These are phyloP conservation scores for Triplophysa bombifrons DNA, from an alignment of 2,797 vertebrate genomes.

Conservation along the genomic window DNA sequence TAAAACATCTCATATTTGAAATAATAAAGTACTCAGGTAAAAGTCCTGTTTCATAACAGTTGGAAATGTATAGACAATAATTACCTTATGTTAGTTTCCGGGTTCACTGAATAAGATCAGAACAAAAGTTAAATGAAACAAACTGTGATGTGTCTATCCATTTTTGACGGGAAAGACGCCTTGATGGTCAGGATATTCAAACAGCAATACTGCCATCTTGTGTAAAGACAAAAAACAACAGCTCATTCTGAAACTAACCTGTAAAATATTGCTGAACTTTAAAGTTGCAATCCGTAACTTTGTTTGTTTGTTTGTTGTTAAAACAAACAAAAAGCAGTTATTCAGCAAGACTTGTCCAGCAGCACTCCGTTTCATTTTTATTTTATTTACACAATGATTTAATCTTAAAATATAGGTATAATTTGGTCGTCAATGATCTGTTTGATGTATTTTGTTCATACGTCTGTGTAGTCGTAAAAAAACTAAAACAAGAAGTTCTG, in stretches of 20 bases:
- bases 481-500: too few species aligned
- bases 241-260: not conserved
- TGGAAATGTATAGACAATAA: not conserved
- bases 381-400: too few species aligned
- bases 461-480: too few species aligned
- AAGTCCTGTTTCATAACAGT: not conserved
- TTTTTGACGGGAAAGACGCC: not conserved
- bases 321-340: too few species aligned
- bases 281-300: too few species aligned
- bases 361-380: too few species aligned
- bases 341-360: too few species aligned
- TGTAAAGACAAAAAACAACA: slow-evolving; percentile 6
- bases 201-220: slow-evolving; percentile 74
- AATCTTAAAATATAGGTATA: too few species aligned
- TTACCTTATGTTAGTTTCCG: not conserved
- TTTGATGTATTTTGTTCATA: too few species aligned
- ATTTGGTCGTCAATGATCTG: too few species aligned
- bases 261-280: too few species aligned
- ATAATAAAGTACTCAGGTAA: not conserved
- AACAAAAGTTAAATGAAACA: not conserved
- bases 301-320: too few species aligned
- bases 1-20: not conserved
- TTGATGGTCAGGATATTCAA: not conserved
- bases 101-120: not conserved
- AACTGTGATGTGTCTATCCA: not conserved